Evolutionary conservation across 2,888 invertebrate genomes (phyloP), one percentile per base, ranked within the genome.

Genomic region (Agrochola circellaris): DNA sequence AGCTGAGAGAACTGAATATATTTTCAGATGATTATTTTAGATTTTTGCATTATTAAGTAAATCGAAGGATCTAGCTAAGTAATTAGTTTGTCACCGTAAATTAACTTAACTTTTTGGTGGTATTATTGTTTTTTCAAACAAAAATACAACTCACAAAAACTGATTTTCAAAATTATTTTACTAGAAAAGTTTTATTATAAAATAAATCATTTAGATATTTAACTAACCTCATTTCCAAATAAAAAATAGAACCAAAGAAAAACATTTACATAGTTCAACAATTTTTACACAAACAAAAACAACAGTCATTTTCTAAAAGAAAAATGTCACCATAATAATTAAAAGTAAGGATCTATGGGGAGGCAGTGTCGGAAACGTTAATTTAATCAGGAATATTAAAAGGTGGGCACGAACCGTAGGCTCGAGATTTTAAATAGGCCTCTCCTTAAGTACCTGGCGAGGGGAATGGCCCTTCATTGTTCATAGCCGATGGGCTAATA

Each of bases 381-480:
- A 87, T 88, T 86, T 84, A 87, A 87, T 86, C 84, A 84, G 77
- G 68, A 88, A 87, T 82, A 87, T 88, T 87, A 86, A 87, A 87
- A 84, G 82, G 80, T 81, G 73, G 80, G 77, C 88, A 87, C 87
- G 84, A 82, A 81, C 86, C 82, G 79, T 82, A 78, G 79, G 77
- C 86, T 86, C 54, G 77, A 86, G 87, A 84, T 87, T 84, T 86
- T 80, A 78, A 86, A 86, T 79, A 77, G 86, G 73, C 81, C 68
- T 75, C 75, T 62, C 61, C 79, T 86, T 83, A 83, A 87, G 79
- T 75, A 73, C 54, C 78, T 75, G 67, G 86, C 17, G 60, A 79
- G 67, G 60, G 61, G 61, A 75, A 72, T 72, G 65, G 74, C 79
- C 75, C 86, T 84, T 83, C 79, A 79, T 86, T 79, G 83, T 82